Base-by-base conservation (phyloP, 64 coral and sea anemone species). In the Platygyra sinensis region DNA sequence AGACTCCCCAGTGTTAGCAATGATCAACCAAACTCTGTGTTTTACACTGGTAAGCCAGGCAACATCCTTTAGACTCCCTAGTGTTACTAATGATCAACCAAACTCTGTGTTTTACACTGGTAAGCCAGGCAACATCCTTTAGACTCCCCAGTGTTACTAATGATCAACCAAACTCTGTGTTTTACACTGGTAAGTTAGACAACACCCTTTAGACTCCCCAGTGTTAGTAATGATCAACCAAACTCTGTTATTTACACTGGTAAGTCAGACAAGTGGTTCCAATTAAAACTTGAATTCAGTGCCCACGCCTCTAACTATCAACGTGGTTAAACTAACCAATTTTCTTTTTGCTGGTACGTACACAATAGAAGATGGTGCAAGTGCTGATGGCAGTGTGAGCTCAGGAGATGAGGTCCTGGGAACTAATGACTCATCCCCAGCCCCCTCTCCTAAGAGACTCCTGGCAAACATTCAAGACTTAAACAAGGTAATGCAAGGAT, bases 71-170 rank as follows among this genome's bases (percentile, higher is more conserved):
- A 74, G 36, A 22, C 17, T 74, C 12, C 72, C 90, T 80, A 76
- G 73, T 32, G 38, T 67, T 18, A 5, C 17, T 36, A 30, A 46
- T 29, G 80, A 79, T 65, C 87, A 96, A 60, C 82, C 91, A 54
- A 93, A 87, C 33, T 33, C 88, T 72, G 83, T 96, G 14, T 96
- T 93, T 55, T 96, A 96, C 62, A 90, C 95, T 62, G 91, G 95
- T 96, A 74, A 13, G 25, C 19, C 30, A 19, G 32, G 5, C 15
- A 17, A 20, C n/a, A n/a, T n/a, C n/a, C n/a, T n/a, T n/a, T 18
- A 74, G 36, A 22, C 17, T 74, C 12, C 72, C 90, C 75, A 76
- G 73, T 32, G 38, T 67, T 18, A 5, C 17, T 36, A 30, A 46
- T 29, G 80, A 79, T 65, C 87, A 96, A 60, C 82, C 91, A 54